A percentile compares a stretch with the other conserved stretches of the same genome.
Evolutionary conservation across 2,113 vertebrate species (phyloP).

Genomic region (Elachura formosa): DNA sequence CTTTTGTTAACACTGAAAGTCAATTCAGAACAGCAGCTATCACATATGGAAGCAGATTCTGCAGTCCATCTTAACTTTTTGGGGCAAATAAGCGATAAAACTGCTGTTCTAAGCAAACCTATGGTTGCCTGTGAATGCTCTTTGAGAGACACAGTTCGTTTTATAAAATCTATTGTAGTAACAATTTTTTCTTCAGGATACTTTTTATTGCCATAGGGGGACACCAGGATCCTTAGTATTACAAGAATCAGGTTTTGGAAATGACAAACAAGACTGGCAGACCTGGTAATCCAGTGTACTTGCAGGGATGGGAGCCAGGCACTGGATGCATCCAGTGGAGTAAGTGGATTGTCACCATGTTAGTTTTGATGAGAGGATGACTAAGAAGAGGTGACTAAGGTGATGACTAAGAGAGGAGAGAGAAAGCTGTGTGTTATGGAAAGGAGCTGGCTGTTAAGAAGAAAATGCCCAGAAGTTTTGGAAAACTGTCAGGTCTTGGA

Average conservation of each 20-base stretch:
- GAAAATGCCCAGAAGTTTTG: not conserved
- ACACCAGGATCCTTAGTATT: not conserved
- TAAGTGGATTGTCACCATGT: not conserved
- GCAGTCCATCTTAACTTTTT: not conserved
- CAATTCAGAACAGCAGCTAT: not conserved
- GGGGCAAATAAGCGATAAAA: not conserved
- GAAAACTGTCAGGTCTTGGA: not conserved
- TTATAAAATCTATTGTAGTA: not conserved
- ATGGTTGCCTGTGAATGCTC: not conserved
- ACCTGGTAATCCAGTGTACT: not conserved
- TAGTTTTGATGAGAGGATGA: not conserved
- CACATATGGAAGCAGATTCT: not conserved
- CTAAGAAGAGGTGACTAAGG: not conserved
- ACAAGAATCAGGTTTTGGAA: not conserved
- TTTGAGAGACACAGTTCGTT: not conserved
- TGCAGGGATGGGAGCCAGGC: not conserved
- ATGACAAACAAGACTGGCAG: not conserved
- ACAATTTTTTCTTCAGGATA: not conserved
- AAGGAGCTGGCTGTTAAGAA: not conserved
- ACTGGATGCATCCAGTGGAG: too few relatives aligned
- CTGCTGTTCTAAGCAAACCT: not conserved
- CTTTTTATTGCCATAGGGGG: not conserved
- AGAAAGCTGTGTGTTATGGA: not conserved
- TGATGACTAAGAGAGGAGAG: not conserved
- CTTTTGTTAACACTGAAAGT: not conserved